Base-by-base conservation (phyloP, 2,113 vertebrate species). In the Platycercus adscitus region DNA sequence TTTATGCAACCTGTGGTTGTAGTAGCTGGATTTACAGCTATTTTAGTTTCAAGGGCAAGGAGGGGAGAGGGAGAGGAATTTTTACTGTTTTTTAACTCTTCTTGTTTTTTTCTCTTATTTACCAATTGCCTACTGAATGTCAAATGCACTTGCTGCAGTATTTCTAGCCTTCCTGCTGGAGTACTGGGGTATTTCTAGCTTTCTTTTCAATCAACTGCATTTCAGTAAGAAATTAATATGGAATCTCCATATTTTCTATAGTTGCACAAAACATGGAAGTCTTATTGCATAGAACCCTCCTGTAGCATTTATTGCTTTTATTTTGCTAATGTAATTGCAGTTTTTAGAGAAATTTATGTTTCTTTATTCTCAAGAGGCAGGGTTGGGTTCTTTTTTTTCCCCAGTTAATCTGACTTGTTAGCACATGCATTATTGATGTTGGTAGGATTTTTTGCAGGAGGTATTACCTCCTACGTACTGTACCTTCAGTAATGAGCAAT, bases 11-110 rank as follows among this genome's bases (percentile, higher is more conserved):
- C 29, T 86, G 11, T 87, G 39, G 10, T 53, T 87, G 7, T 21
- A 81, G 13, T 35, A 86, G 24, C 46, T 77, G 26, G 29, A 61
- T 91, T 83, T 96, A 66, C 66, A 73, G 17, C 1, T 58, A 5
- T 18, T 41, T 19, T 9, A 20, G 3, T 3, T 18, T 29, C 70
- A 5, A 7, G 20, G 8, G 2, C 31, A 9, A 6, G 7, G 2
- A 14, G 21, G 13, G 56, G 13, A n/a, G 33, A 58, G 33, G 19
- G 4, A 8, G 29, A 9, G 10, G 13, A 6, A 12, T 39, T 64
- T 29, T 65, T 65, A 6, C 69, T 60, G 18, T 25, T 79, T 80
- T 91, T 81, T 85, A 70, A 56, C 18, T 41, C 7, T 52, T 83
- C 15, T 37, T 58, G 9, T 33, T 94, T 7, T 76, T 79, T 89